Evolutionary conservation across 2,797 vertebrate species (phyloP).

Genomic region (Gastrophryne carolinensis): DNA sequence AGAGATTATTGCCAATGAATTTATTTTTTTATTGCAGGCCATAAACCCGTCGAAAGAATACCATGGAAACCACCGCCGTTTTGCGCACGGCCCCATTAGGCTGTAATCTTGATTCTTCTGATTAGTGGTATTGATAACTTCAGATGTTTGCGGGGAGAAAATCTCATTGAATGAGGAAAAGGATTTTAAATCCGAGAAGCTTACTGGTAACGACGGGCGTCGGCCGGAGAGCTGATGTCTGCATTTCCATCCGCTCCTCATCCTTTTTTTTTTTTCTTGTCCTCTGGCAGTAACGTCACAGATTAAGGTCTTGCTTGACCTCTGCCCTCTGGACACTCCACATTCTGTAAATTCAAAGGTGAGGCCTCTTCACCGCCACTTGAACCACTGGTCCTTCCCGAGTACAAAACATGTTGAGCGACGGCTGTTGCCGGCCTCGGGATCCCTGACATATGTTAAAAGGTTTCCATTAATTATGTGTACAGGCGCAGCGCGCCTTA

Average conservation of each 20-base stretch:
- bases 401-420: background rate
- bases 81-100: background rate
- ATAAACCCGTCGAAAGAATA: background rate
- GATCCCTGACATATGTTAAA: background rate
- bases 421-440: background rate
- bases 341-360: slow-evolving; percentile 1
- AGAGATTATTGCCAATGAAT: slow-evolving; percentile 9
- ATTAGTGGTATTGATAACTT: background rate
- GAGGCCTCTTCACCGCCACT: background rate
- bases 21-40: slow-evolving; percentile 28
- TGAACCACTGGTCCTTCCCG: background rate
- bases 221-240: too few relatives aligned
- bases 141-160: background rate
- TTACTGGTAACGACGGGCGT: background rate
- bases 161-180: too few relatives aligned
- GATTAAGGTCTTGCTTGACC: slow-evolving; percentile 14
- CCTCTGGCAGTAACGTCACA: slow-evolving; percentile 11
- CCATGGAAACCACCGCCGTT: slow-evolving; percentile 22
- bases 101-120: background rate
- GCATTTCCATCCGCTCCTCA: too few relatives aligned
- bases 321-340: slow-evolving; percentile 6
- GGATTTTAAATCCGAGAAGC: background rate
- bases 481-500: background rate
- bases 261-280: too few relatives aligned
- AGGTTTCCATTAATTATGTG: background rate